Conservation (phyloP, 1,140 invertebrate genomes). For the Aphidius ervi region DNA sequence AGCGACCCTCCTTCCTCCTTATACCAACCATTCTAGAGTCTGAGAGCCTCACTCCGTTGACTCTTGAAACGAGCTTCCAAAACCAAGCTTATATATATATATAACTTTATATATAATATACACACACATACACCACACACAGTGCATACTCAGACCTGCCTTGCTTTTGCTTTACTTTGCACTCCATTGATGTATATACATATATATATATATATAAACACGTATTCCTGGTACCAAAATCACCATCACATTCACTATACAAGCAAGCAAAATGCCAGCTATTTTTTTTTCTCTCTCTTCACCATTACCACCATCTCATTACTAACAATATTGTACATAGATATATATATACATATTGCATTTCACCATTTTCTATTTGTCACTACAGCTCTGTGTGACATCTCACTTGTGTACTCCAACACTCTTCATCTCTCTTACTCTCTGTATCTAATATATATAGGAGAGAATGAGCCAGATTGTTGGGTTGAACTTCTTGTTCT, state of each 20-base stretch:
- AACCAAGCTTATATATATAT: slow-evolving; percentile 22
- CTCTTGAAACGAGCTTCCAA: slow-evolving; percentile 44
- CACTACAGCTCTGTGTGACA: no score
- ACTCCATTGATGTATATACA: no score
- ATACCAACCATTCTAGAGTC: slow-evolving; percentile 38
- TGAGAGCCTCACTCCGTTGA: slow-evolving; percentile 47
- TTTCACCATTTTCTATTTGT: slow-evolving; percentile 9
- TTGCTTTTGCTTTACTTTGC: not conserved
- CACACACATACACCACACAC: not conserved
- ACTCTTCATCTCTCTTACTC: no score
- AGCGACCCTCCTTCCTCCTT: no score
- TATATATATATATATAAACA: no score
- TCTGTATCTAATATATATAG: no score
- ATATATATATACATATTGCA: slow-evolving; percentile 24
- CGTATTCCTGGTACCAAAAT: no score
- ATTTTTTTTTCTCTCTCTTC: no score
- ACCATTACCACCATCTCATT: not conserved
- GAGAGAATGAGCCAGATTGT: no score
- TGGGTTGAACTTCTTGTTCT: no score
- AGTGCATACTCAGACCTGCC: slow-evolving; percentile 18
- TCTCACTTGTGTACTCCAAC: no score
- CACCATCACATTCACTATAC: not conserved
- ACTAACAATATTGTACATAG: slow-evolving; percentile 6
- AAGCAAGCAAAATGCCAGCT: not conserved
- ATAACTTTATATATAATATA: no score